phyloP scores from a whole-genome alignment of 1,140 invertebrate genomes.

The Halesus radiatus region DNA sequence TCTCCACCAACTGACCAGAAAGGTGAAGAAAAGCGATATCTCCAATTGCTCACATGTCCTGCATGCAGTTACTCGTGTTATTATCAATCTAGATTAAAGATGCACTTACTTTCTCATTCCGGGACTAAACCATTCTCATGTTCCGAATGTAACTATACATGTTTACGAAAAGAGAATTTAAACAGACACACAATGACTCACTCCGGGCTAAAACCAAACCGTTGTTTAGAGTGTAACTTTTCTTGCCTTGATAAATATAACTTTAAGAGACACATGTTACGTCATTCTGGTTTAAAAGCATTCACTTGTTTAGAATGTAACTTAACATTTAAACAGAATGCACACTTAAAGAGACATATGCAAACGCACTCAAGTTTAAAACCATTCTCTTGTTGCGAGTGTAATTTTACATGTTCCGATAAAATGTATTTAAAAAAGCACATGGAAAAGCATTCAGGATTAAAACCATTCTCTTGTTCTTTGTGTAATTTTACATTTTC shows the following conservation, averaged over 20 bases:
- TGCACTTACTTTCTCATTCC: background rate
- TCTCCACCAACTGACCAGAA: too few relatives aligned
- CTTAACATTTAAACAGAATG: too few relatives aligned
- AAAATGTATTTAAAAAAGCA: background rate
- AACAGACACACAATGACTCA: background rate
- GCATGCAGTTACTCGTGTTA: background rate
- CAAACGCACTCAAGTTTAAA: too few relatives aligned
- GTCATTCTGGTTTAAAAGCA: too few relatives aligned
- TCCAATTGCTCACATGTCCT: background rate
- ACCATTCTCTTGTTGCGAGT: too few relatives aligned
- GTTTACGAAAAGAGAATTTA: background rate
- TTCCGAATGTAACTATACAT: background rate
- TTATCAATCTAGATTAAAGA: background rate
- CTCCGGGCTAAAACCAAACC: background rate
- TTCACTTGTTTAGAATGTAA: too few relatives aligned
- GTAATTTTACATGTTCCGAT: background rate
- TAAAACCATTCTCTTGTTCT: background rate
- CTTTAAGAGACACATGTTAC: background rate
- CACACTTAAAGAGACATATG: too few relatives aligned
- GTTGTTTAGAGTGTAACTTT: background rate
- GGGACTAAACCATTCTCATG: background rate
- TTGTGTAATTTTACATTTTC: background rate
- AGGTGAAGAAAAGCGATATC: too few relatives aligned
- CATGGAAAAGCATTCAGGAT: background rate
- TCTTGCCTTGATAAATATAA: background rate